Evolutionary conservation across 1,140 invertebrate species (phyloP).

Genomic region (Drosophila lacertosa): DNA sequence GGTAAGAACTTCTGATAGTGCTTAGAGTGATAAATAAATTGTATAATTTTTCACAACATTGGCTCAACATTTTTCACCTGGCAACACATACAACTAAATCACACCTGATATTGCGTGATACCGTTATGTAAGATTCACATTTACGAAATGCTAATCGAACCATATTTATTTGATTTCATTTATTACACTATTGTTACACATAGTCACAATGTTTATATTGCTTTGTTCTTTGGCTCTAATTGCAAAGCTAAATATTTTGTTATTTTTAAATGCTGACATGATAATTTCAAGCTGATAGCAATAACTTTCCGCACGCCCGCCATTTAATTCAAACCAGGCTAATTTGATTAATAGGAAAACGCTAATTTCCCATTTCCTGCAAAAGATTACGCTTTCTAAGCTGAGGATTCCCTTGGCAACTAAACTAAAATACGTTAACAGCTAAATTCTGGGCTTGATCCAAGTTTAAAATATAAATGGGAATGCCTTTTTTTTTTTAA

Average conservation of each 20-base stretch:
- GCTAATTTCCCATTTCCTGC: slow-evolving; percentile 12
- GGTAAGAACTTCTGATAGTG: slow-evolving; percentile 16
- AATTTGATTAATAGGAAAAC: slow-evolving; percentile 4
- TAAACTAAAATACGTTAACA: no score
- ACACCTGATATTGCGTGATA: background rate
- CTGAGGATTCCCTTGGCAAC: background rate
- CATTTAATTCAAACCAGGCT: slow-evolving; percentile 2
- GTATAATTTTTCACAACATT: slow-evolving; percentile 17
- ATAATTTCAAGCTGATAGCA: background rate
- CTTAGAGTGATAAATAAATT: slow-evolving; percentile 28
- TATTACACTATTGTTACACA: background rate
- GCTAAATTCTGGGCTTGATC: no score
- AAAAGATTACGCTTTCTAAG: background rate
- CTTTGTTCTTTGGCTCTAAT: background rate
- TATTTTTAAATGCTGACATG: background rate
- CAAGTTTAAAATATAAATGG: no score
- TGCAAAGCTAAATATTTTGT: background rate
- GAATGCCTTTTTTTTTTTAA: no score
- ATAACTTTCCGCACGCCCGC: background rate
- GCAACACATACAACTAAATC: slow-evolving; percentile 1
- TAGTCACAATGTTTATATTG: background rate
- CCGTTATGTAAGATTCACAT: background rate
- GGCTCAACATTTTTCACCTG: slow-evolving; percentile 3
- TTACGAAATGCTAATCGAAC: background rate
- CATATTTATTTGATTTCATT: background rate